Conservation (phyloP, 2,888 invertebrate genomes). For the Dasysyrphus albostriatus region DNA sequence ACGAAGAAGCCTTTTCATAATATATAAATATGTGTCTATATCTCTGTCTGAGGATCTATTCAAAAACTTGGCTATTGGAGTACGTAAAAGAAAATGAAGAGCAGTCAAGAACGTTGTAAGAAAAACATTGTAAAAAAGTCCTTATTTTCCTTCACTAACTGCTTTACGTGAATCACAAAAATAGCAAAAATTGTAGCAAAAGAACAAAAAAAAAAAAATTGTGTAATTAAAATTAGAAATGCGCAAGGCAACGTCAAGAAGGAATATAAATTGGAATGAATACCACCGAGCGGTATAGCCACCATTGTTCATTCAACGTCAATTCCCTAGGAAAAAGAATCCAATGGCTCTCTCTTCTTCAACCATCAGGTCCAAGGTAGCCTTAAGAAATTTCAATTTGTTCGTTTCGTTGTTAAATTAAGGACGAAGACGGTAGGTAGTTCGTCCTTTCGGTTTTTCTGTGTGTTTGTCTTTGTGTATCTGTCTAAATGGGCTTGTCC, state of each 20-base stretch:
- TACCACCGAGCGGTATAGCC: constrained; percentile 11
- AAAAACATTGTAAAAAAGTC: constrained; percentile 39
- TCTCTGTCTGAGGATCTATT: background rate
- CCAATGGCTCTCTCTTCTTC: background rate
- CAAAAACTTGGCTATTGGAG: constrained; percentile 13
- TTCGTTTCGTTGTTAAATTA: constrained; percentile 24
- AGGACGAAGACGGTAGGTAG: background rate
- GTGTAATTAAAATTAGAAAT: constrained; percentile 74
- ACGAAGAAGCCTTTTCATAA: constrained; percentile 22
- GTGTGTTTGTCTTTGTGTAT: background rate
- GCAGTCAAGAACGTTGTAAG: constrained; percentile 47
- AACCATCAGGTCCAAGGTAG: background rate
- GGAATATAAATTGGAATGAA: constrained; percentile 41
- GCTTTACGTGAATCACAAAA: constrained; percentile 22
- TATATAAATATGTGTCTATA: background rate
- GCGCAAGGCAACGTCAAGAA: constrained; percentile 56
- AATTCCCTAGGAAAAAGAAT: constrained; percentile 25
- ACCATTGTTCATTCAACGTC: constrained; percentile 42
- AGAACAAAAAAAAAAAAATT: constrained; percentile 23
- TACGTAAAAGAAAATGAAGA: constrained; percentile 24
- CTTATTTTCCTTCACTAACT: constrained; percentile 3
- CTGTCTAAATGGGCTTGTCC: constrained; percentile 20
- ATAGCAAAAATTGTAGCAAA: constrained; percentile 2
- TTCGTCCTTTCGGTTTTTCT: background rate
- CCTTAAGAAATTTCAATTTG: constrained; percentile 63